These are phyloP conservation scores for Mylabris phalerata DNA, from an alignment of 1,140 invertebrate genomes.

Conservation along the genomic window DNA sequence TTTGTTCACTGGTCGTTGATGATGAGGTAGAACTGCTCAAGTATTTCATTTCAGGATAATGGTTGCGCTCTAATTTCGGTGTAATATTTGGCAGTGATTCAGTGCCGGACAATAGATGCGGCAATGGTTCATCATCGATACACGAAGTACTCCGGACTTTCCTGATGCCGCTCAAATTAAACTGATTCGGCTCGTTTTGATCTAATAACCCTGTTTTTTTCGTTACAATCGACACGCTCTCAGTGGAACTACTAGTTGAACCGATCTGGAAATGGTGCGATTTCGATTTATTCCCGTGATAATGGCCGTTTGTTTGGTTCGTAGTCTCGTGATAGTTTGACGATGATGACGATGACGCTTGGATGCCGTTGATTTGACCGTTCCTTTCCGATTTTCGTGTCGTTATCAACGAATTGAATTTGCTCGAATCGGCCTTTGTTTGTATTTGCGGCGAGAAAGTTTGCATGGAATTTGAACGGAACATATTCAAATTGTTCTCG, in stretches of 20 bases:
- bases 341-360: neutral
- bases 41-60: slow-evolving; percentile 26
- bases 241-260: slow-evolving; percentile 28
- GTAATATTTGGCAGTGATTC: slow-evolving; percentile 58
- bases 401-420: slow-evolving; percentile 22
- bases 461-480: slow-evolving; percentile 29
- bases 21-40: slow-evolving; percentile 52
- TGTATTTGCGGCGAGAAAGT: slow-evolving; percentile 24
- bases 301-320: neutral
- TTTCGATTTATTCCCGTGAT: neutral
- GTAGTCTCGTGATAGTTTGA: neutral
- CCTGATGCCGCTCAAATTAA: slow-evolving; percentile 35
- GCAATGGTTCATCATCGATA: slow-evolving; percentile 44
- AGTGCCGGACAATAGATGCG: slow-evolving; percentile 36
- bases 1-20: slow-evolving; percentile 64
- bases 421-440: slow-evolving; percentile 13
- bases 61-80: slow-evolving; percentile 40
- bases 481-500: slow-evolving; percentile 15
- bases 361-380: neutral
- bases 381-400: neutral
- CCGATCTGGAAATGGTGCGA: slow-evolving; percentile 22
- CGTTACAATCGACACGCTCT: slow-evolving; percentile 17
- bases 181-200: neutral
- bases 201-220: slow-evolving; percentile 17
- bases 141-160: slow-evolving; percentile 58